Conservation (phyloP, 2,797 vertebrate species). For the Aratinga solstitialis region DNA sequence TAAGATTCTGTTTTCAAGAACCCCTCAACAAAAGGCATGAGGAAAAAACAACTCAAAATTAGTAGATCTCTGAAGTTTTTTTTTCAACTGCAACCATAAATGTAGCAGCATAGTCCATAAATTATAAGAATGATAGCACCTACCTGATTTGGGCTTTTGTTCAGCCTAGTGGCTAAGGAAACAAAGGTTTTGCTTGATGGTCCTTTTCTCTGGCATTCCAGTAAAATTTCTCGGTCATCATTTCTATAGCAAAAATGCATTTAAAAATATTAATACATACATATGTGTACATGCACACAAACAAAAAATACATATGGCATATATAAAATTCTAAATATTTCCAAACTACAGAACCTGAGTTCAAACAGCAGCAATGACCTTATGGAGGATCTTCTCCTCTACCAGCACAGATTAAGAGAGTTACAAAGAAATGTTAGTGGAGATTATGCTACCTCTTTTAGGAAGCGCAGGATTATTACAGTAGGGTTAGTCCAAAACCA, state of each 20-base stretch:
- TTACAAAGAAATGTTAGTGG: not conserved
- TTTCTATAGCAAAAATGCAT: slow-evolving; percentile 78
- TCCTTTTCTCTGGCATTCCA: slow-evolving; percentile 88
- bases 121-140: not conserved
- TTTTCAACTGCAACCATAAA: not conserved
- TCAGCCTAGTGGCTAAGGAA: slow-evolving; percentile 83
- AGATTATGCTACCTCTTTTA: not conserved
- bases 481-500: not conserved
- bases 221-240: slow-evolving; percentile 90
- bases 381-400: not conserved
- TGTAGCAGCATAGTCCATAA: not conserved
- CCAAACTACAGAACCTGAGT: not conserved
- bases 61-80: not conserved
- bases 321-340: not conserved
- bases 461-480: not conserved
- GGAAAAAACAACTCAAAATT: not conserved
- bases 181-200: slow-evolving; percentile 89
- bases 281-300: not conserved
- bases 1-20: not conserved
- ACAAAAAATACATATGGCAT: not conserved
- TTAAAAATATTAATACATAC: not conserved
- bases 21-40: not conserved
- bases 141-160: slow-evolving; percentile 90
- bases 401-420: not conserved
- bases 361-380: not conserved